Evolutionary conservation across 1,140 invertebrate genomes (phyloP).

Genomic region (Drosophila biarmipes): DNA sequence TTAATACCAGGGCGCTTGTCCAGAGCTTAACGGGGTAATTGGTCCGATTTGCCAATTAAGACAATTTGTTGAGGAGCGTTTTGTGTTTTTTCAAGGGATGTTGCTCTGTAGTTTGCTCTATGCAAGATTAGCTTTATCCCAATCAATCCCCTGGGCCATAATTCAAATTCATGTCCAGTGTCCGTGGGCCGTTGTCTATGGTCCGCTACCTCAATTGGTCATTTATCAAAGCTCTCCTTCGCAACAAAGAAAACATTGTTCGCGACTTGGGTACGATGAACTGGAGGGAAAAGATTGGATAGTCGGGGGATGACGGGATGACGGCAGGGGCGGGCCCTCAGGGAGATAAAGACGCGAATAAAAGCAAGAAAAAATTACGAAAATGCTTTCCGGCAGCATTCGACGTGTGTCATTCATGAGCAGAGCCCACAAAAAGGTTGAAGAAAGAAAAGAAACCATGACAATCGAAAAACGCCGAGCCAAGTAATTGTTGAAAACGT

Average conservation of each 20-base stretch:
- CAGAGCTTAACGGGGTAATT: conserved; percentile 44
- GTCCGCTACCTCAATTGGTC: conserved; percentile 42
- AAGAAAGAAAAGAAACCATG: conserved; percentile 32
- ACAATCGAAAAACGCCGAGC: conserved; percentile 6
- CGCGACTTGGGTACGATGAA: conserved; percentile 37
- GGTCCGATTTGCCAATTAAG: conserved; percentile 45
- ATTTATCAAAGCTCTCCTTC: conserved; percentile 43
- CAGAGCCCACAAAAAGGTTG: conserved; percentile 19
- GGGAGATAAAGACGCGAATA: conserved; percentile 43
- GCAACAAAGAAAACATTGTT: conserved; percentile 50
- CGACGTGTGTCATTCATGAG: conserved; percentile 63
- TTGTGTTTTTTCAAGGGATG: background rate
- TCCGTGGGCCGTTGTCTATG: conserved; percentile 11
- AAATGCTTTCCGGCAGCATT: conserved; percentile 63
- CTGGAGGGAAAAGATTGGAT: conserved; percentile 5
- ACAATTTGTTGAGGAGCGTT: conserved; percentile 4
- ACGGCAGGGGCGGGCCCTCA: conserved; percentile 8
- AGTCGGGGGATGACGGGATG: conserved; percentile 1
- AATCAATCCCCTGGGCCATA: conserved; percentile 23
- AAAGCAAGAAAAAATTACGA: conserved; percentile 34
- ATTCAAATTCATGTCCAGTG: conserved; percentile 32
- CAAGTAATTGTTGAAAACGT: conserved; percentile 22
- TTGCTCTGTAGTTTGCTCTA: background rate
- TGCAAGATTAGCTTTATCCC: conserved; percentile 15
- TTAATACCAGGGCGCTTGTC: conserved; percentile 28